phyloP scores from a whole-genome alignment of 2,797 vertebrate species.

The Gadopsis bispinosus region DNA sequence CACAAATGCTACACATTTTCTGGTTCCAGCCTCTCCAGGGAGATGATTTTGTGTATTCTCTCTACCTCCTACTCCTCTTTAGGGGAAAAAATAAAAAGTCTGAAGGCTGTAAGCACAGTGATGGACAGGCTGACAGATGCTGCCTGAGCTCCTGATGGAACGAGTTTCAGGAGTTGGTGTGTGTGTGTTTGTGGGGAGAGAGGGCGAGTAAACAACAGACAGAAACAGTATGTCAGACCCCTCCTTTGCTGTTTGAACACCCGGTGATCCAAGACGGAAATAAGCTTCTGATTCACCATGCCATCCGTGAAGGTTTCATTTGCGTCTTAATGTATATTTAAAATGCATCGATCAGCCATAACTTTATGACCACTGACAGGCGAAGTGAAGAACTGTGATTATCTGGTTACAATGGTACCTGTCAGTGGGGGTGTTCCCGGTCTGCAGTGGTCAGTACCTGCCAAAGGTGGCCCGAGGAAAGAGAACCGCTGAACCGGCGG shows the following conservation, averaged over 20 bases:
- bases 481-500: too few species aligned
- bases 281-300: slow-evolving; percentile 23
- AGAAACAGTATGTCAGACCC: slow-evolving; percentile 56
- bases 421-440: too few species aligned
- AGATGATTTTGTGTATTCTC: background rate
- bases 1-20: background rate
- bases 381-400: too few species aligned
- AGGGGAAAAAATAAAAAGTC: slow-evolving; percentile 15
- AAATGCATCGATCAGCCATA: background rate
- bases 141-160: slow-evolving; percentile 59
- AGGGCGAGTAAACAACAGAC: slow-evolving; percentile 59
- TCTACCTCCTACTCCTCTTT: slow-evolving; percentile 27
- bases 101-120: slow-evolving; percentile 42
- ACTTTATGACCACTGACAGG: too few species aligned
- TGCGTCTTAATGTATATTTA: slow-evolving; percentile 9
- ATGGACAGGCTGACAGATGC: slow-evolving; percentile 71
- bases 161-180: slow-evolving; percentile 45
- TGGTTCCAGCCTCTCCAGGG: background rate
- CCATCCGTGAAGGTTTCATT: slow-evolving; percentile 5
- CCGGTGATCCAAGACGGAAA: slow-evolving; percentile 36
- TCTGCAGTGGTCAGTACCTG: too few species aligned
- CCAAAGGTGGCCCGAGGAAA: too few species aligned
- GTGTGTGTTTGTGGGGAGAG: slow-evolving; percentile 19
- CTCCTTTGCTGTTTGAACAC: slow-evolving; percentile 48
- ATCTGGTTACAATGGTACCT: too few species aligned